These are phyloP conservation scores for Cephus runcator DNA, from an alignment of 2,888 invertebrate species.

Conservation along the genomic window DNA sequence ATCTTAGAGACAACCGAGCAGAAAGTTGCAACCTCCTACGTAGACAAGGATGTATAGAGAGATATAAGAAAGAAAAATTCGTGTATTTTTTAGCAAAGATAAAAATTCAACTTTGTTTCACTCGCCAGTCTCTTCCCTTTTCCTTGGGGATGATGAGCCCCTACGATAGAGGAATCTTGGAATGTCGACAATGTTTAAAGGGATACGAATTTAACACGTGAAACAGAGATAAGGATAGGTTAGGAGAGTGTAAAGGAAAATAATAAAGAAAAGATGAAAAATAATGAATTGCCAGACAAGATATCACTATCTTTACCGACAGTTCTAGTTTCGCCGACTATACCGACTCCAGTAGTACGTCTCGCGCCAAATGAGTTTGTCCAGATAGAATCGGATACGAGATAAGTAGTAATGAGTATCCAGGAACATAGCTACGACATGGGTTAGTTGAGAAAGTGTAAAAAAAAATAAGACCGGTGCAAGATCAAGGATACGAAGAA, in stretches of 20 bases:
- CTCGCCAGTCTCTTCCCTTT: not conserved
- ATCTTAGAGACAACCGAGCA: not conserved
- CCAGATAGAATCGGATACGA: not conserved
- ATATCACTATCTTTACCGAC: not conserved
- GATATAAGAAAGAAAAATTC: not conserved
- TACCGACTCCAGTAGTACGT: not conserved
- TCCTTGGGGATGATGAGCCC: not conserved
- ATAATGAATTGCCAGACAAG: not conserved
- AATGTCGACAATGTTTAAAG: not conserved
- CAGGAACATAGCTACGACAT: not conserved
- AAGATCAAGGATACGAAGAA: not conserved
- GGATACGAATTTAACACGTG: not conserved
- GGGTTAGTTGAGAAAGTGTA: not conserved
- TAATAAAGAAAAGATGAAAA: not conserved
- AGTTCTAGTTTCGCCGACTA: not conserved
- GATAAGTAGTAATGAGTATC: not conserved
- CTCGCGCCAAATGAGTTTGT: not conserved
- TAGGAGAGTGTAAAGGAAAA: not conserved
- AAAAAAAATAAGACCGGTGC: not conserved
- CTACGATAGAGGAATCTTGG: not conserved
- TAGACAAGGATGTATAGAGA: not conserved
- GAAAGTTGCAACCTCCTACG: not conserved
- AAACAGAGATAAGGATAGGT: not conserved
- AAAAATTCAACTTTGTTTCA: not conserved
- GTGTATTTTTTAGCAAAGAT: not conserved